Base-by-base conservation (phyloP, 2,888 invertebrate species). In the Calameuta idolon region DNA sequence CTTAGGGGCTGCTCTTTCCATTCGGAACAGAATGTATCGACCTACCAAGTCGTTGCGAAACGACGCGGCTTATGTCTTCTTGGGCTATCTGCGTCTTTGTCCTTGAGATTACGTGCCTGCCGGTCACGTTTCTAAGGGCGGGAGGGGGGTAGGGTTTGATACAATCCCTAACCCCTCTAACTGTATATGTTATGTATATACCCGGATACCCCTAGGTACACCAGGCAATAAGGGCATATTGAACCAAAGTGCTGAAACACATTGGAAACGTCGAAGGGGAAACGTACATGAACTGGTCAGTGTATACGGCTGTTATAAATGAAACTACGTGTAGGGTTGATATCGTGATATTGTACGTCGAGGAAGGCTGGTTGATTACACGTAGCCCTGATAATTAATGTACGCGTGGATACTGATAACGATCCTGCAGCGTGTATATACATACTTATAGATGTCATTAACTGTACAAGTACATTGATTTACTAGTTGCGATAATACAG, bases 1-100 rank as follows among this genome's bases (percentile, higher is more conserved):
- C 31, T 31, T 11, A 15, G 74, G 77, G 77, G 37, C 74, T 33
- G 77, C 77, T 77, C 77, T 73, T 69, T 74, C 77, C 74, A 34
- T 34, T 74, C 73, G 55, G 55, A 55, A 55, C 55, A 55, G 55
- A 55, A 55, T 23, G 55, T 55, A 55, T 23, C 55, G 55, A 55
- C 55, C 55, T 55, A 55, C 55, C 55, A 23, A 55, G 23, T 23
- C 55, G 55, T 55, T 55, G 55, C 9, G 55, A 55, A 55, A 55
- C 55, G 55, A 55, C 55, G 55, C 23, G 55, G 55, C 55, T 55
- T 55, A 55, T 23, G 55, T 55, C 23, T 23, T 55, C 23, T 23
- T 55, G 23, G 55, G 23, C 23, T 55, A 55, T 55, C 23, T 55
- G 55, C 55, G 23, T 55, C 55, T 55, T 55, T 55, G 55, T 55